Evolutionary conservation across 1,140 invertebrate species (phyloP).

Genomic region (Cydia fagiglandana): DNA sequence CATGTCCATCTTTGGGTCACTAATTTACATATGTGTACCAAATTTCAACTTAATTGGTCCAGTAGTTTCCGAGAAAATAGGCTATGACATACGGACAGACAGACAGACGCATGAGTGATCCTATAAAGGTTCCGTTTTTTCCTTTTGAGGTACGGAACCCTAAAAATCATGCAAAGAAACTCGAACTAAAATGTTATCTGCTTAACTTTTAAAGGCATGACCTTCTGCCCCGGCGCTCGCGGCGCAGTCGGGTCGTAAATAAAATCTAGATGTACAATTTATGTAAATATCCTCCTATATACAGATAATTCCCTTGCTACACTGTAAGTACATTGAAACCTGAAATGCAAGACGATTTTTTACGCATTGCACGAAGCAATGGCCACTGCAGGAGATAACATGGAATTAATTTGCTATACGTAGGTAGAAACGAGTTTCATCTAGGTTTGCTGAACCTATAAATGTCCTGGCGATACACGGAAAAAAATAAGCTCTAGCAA

Average conservation of each 20-base stretch:
- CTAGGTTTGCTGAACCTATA: neutral
- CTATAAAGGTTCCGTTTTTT: too few species aligned
- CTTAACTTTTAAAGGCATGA: neutral
- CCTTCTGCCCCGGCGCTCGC: neutral
- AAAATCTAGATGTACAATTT: neutral
- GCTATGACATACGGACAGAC: too few species aligned
- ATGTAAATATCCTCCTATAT: neutral
- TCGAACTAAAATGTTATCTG: too few species aligned
- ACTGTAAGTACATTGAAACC: neutral
- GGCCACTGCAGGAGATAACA: neutral
- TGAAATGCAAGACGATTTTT: slow-evolving; percentile 21
- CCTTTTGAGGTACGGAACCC: too few species aligned
- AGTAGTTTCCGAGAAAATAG: too few species aligned
- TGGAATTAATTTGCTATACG: slow-evolving; percentile 15
- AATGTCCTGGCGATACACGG: neutral
- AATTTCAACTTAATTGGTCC: too few species aligned
- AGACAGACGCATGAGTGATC: too few species aligned
- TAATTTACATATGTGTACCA: too few species aligned
- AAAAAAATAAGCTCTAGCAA: too few species aligned
- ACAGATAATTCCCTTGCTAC: neutral
- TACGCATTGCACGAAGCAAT: slow-evolving; percentile 8
- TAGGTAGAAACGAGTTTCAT: neutral
- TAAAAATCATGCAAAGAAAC: too few species aligned
- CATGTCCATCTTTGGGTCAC: too few species aligned
- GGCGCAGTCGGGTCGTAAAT: neutral